phyloP scores from a whole-genome alignment of 2,888 invertebrate genomes.

The Ectemnius continuus region DNA sequence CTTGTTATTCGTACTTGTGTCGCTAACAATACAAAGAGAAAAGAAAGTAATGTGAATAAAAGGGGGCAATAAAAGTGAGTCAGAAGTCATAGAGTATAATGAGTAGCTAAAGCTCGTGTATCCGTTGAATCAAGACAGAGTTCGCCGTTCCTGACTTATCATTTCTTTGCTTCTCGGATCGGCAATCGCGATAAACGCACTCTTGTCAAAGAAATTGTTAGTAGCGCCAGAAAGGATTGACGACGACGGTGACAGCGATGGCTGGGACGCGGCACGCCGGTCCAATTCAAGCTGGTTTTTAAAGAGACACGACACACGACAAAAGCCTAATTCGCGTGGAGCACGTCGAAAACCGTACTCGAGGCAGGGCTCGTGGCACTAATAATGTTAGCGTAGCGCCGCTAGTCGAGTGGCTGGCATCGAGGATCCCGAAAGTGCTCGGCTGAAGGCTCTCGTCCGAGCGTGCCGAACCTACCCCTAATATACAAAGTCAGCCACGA shows the following conservation, averaged over 20 bases:
- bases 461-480: slow-evolving; percentile 38
- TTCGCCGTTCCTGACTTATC: background rate
- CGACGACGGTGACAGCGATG: slow-evolving; percentile 24
- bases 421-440: slow-evolving; percentile 54
- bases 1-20: no score
- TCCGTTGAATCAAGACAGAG: no score
- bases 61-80: no score
- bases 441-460: slow-evolving; percentile 54
- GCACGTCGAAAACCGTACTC: slow-evolving; percentile 59
- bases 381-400: slow-evolving; percentile 71
- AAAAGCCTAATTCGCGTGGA: slow-evolving; percentile 20
- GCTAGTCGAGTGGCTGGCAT: slow-evolving; percentile 53
- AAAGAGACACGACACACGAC: slow-evolving; percentile 11
- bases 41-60: no score
- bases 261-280: background rate
- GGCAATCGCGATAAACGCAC: slow-evolving; percentile 3
- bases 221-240: background rate
- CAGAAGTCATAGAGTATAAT: no score
- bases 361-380: slow-evolving; percentile 67
- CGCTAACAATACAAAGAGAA: no score
- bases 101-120: no score
- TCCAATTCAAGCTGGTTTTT: slow-evolving; percentile 21
- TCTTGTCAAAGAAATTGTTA: background rate
- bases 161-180: background rate
- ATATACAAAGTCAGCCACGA: slow-evolving; percentile 20